These are phyloP conservation scores for Dromococcyx pavoninus DNA, from an alignment of 2,797 vertebrate species.

Conservation along the genomic window DNA sequence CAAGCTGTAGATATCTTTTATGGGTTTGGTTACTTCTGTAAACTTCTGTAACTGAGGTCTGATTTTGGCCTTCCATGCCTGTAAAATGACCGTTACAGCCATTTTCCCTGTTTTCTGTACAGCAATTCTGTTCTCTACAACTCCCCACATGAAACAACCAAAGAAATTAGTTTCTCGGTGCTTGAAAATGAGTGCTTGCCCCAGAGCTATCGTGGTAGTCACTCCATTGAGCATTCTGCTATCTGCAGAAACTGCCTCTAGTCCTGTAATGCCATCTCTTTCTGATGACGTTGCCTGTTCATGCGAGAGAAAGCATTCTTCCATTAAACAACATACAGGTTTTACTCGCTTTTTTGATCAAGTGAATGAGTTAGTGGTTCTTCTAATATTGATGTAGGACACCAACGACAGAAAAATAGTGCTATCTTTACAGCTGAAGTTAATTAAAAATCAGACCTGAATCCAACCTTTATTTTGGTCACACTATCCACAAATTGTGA, in stretches of 20 bases:
- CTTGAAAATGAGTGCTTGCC: not conserved
- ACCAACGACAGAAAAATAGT: not conserved
- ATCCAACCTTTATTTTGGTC: not conserved
- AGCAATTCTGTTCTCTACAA: not conserved
- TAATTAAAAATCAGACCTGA: not conserved
- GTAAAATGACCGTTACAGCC: not conserved
- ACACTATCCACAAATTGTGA: not conserved
- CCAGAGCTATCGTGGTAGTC: not conserved
- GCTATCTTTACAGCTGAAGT: not conserved
- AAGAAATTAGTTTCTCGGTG: not conserved
- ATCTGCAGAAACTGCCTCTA: not conserved
- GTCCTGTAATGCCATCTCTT: not conserved
- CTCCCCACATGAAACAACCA: not conserved
- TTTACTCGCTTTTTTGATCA: not conserved
- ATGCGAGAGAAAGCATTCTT: not conserved
- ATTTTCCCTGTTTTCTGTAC: not conserved
- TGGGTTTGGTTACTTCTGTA: not conserved
- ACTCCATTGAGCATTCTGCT: not conserved
- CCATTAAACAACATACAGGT: not conserved
- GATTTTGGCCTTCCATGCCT: not conserved
- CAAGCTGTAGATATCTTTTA: not conserved
- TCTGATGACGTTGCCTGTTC: not conserved
- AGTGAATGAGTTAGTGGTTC: not conserved
- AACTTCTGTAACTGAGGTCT: not conserved
- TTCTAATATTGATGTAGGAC: not conserved